Evolutionary conservation across 2,888 invertebrate genomes (phyloP), one percentile per base, ranked within the genome.

Genomic region (Agapetus fuscipes): DNA sequence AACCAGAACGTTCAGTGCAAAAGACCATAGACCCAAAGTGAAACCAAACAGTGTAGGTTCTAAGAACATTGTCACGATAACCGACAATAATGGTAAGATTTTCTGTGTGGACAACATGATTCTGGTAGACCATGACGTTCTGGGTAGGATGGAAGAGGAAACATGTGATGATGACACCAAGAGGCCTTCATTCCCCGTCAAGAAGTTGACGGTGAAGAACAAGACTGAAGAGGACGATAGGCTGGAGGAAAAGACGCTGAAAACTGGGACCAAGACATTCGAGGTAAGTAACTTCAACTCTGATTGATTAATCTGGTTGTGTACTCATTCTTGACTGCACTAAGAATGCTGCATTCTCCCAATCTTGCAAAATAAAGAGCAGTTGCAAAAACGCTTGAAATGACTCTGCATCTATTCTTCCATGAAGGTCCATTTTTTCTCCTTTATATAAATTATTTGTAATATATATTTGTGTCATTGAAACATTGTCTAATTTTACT

Each of bases 21-120:
- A n/a, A n/a, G n/a, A n/a, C n/a, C n/a, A n/a, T n/a, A n/a, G n/a
- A n/a, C n/a, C n/a, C 20, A 20, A 20, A 4, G 20, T 20, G 4
- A 9, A 20, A 20, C 5, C 9, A 6, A 4, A 20, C 20, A 20
- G 9, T 20, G 9, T 4, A 6, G 20, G 20, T 6, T 20, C 20
- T 20, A 20, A 20, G 20, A 20, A 20, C 5, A 20, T 48, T 11
- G 44, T 48, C 10, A 45, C 45, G 9, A 43, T 48, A 26, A 43
- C 48, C 3, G 48, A 48, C 28, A 41, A 47, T 34, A 43, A 48
- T 25, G 48, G 48, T 12, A 43, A 40, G 31, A 42, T 48, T 13
- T 48, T 38, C 34, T 48, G 48, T 28, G 44, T 48, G 17, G 48
- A 48, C 28, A 48, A 45, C 30, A 33, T 48, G 17, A 37, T 48